A percentile compares a stretch with the other conserved stretches of the same genome.
phyloP scores from a whole-genome alignment of 2,797 vertebrate genomes.

The Acanthopagrus latus region DNA sequence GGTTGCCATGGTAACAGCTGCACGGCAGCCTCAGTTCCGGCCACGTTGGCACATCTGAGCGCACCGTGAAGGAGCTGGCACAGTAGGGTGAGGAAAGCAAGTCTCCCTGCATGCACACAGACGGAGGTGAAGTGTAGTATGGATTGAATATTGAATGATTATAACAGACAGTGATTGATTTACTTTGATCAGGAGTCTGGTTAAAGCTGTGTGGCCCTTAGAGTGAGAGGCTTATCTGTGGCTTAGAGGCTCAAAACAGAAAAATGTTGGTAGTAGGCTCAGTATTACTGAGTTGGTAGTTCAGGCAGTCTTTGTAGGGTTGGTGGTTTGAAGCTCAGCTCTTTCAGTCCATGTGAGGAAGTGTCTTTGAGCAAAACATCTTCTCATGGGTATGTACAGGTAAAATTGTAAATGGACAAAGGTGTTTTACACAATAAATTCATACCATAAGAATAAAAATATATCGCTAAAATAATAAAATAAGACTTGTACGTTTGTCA shows the following conservation, averaged over 20 bases:
- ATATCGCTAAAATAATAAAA: background rate
- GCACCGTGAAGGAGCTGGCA: constrained; percentile 21
- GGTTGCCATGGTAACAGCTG: constrained; percentile 70
- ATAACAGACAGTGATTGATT: background rate
- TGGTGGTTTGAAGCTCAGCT: background rate
- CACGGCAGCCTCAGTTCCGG: constrained; percentile 44
- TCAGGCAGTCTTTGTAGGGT: background rate
- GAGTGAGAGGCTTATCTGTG: background rate
- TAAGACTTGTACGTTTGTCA: no score
- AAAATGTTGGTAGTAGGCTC: background rate
- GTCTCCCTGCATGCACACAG: background rate
- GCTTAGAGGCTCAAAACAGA: background rate
- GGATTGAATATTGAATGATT: background rate
- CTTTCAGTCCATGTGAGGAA: background rate
- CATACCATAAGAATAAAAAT: background rate
- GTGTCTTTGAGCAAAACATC: no score
- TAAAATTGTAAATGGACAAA: no score
- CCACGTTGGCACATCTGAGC: constrained; percentile 68
- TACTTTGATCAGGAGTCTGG: background rate
- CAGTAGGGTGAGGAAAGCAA: constrained; percentile 40
- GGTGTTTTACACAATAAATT: background rate
- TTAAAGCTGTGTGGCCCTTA: background rate
- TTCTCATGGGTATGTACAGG: no score
- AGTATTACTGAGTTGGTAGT: background rate
- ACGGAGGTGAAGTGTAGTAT: background rate